phyloP scores from a whole-genome alignment of 2,797 vertebrate genomes.

The Urocyon cinereoargenteus region DNA sequence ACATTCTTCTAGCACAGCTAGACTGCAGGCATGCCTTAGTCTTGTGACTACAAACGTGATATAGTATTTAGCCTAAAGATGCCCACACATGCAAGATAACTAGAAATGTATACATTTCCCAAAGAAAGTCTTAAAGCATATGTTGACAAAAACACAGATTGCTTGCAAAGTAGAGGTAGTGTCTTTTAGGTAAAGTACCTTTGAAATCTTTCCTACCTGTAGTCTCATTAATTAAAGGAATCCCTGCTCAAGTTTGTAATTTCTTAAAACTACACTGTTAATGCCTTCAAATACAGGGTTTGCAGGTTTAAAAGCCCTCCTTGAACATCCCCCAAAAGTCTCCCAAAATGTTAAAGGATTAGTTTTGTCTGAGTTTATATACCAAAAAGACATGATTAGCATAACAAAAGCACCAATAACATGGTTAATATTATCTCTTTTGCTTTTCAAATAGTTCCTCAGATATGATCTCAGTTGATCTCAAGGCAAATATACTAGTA shows the following conservation, averaged over 20 bases:
- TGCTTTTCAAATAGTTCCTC: not conserved
- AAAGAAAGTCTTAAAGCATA: not conserved
- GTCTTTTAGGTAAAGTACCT: not conserved
- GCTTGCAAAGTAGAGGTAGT: not conserved
- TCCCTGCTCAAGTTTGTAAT: not conserved
- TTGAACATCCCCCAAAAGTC: not conserved
- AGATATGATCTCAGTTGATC: not conserved
- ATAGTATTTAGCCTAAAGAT: not conserved
- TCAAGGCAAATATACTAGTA: not conserved
- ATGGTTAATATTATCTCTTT: not conserved
- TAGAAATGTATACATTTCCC: not conserved
- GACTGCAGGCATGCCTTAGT: fast-evolving
- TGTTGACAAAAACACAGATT: not conserved
- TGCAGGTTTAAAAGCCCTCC: not conserved
- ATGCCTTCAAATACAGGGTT: not conserved
- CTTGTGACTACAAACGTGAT: not conserved
- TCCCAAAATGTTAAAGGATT: not conserved
- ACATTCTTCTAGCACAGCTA: not conserved
- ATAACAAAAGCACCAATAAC: not conserved
- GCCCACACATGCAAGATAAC: not conserved
- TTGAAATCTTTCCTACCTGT: not conserved
- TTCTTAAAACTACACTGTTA: not conserved
- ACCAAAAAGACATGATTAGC: not conserved
- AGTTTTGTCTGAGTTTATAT: not conserved
- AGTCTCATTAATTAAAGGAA: not conserved